Percentiles rank a stretch among this genome's conserved stretches.
These are phyloP conservation scores for Mesoclemmys tuberculata DNA, from an alignment of 2,113 vertebrate species.

Conservation along the genomic window DNA sequence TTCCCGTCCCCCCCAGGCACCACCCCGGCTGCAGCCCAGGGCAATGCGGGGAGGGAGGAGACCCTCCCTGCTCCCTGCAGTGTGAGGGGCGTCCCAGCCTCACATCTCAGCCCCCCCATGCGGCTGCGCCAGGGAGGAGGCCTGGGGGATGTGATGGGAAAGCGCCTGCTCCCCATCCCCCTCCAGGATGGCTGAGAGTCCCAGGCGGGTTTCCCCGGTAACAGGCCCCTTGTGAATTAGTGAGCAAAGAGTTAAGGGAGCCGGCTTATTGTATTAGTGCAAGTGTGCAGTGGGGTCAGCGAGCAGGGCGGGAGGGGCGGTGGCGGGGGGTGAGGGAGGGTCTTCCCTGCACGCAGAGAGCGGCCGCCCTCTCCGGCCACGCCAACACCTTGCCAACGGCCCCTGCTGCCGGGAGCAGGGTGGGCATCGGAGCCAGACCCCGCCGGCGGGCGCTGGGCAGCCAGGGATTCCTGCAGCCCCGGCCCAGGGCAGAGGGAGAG, in stretches of 20 bases:
- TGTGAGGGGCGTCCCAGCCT: too few species aligned
- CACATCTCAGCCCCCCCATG: too few species aligned
- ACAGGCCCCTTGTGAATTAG: slow-evolving; percentile 4
- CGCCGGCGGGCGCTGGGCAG: not conserved
- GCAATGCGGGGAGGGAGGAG: not conserved
- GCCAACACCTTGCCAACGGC: not conserved
- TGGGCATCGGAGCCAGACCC: too few species aligned
- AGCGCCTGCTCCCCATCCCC: not conserved
- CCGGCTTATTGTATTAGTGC: not conserved
- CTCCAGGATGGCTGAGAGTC: slow-evolving; percentile 22
- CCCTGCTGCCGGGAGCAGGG: not conserved
- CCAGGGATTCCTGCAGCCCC: not conserved
- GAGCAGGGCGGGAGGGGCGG: not conserved
- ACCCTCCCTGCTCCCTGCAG: too few species aligned
- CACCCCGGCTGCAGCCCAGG: not conserved
- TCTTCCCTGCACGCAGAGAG: not conserved
- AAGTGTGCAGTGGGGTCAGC: not conserved
- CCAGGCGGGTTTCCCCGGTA: slow-evolving; percentile 54
- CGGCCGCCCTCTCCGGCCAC: not conserved
- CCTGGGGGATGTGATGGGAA: not conserved
- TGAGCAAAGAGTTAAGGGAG: slow-evolving; percentile 1
- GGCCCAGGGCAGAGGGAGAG: too few species aligned
- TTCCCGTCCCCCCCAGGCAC: not conserved
- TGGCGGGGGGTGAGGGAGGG: not conserved
- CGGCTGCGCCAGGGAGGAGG: too few species aligned